Evolutionary conservation across 2,797 vertebrate species (phyloP).

Genomic region (Microctenopoma stevenorrisi): DNA sequence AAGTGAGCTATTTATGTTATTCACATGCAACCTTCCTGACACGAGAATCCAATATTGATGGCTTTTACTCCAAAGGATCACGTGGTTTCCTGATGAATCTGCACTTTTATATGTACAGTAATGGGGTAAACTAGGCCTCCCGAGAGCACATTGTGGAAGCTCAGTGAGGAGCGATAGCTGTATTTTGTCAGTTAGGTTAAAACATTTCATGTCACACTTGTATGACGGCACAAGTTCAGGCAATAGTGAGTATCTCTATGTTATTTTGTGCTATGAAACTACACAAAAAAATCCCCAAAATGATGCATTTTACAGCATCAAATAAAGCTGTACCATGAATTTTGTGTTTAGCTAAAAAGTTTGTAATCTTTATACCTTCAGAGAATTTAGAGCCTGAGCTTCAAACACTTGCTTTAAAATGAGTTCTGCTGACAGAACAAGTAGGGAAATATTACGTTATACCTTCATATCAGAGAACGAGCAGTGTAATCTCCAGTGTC

Average conservation of each 20-base stretch:
- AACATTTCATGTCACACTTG: conserved; percentile 28
- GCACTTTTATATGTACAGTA: conserved; percentile 27
- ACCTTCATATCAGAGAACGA: conserved; percentile 39
- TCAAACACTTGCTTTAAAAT: conserved; percentile 25
- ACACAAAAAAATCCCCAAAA: background rate
- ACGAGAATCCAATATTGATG: conserved; percentile 51
- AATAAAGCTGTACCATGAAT: background rate
- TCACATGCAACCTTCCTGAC: conserved; percentile 30
- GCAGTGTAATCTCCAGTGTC: conserved; percentile 52
- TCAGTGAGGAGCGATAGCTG: background rate
- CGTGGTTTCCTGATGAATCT: conserved; percentile 34
- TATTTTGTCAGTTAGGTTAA: conserved; percentile 23
- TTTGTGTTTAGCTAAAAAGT: background rate
- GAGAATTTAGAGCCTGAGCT: conserved; percentile 27
- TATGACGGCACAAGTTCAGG: conserved; percentile 2
- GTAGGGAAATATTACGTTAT: conserved; percentile 42
- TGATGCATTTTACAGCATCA: background rate
- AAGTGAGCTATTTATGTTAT: conserved; percentile 24
- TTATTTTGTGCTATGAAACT: conserved; percentile 16
- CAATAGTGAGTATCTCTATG: background rate
- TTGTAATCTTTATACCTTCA: background rate
- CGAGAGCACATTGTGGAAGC: conserved; percentile 26
- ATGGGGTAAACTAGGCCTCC: conserved; percentile 28
- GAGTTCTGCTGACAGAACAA: conserved; percentile 38
- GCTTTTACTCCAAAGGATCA: conserved; percentile 27